phyloP scores from a whole-genome alignment of 1,140 invertebrate genomes.

The Pygmarrhopalites habei region DNA sequence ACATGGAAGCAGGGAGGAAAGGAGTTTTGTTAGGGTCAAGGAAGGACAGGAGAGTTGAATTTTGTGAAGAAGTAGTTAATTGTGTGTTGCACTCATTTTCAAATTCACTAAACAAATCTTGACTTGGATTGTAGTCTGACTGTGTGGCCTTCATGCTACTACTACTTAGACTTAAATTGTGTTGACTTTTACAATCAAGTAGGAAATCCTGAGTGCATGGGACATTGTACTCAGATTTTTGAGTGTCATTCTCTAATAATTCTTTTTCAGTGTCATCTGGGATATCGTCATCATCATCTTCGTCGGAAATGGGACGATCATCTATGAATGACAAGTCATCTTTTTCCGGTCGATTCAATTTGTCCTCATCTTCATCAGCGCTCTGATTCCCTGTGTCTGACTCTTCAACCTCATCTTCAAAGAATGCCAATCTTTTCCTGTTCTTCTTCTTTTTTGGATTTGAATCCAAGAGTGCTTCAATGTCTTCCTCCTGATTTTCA shows the following conservation, averaged over 20 bases:
- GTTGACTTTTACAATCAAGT: too few species aligned
- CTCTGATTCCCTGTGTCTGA: constrained; percentile 44
- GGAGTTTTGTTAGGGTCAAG: constrained; percentile 9
- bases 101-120: constrained; percentile 10
- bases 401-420: constrained; percentile 47
- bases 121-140: constrained; percentile 20
- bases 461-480: constrained; percentile 31
- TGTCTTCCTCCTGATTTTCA: constrained; percentile 35
- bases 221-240: too few species aligned
- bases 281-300: constrained; percentile 38
- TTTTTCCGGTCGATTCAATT: constrained; percentile 41
- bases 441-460: constrained; percentile 38
- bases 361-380: constrained; percentile 43
- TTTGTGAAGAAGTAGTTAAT: too few species aligned
- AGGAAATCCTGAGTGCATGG: too few species aligned
- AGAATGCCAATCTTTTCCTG: constrained; percentile 40
- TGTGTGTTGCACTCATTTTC: neutral
- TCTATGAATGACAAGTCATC: constrained; percentile 10
- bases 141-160: too few species aligned
- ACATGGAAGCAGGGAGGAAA: neutral
- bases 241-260: too few species aligned
- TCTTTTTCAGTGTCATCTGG: too few species aligned
- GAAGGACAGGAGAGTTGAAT: neutral
- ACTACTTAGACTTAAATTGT: too few species aligned
- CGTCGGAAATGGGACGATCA: constrained; percentile 15